phyloP scores from a whole-genome alignment of 2,888 invertebrate genomes.

The Sarcophaga subvicina region DNA sequence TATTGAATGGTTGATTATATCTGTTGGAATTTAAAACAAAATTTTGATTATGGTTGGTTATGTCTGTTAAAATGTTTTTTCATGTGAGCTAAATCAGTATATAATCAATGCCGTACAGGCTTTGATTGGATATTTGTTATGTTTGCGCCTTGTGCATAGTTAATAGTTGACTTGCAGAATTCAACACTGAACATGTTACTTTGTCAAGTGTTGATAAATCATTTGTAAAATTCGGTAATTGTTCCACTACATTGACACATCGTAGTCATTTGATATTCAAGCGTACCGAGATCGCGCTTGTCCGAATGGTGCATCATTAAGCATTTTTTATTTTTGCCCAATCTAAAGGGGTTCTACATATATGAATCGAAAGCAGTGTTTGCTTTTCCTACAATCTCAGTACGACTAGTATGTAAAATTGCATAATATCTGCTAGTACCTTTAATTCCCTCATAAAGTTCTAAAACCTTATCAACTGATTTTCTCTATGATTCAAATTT shows the following conservation, averaged over 20 bases:
- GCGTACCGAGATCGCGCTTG: constrained; percentile 17
- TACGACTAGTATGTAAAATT: constrained; percentile 5
- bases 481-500: constrained; percentile 35
- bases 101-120: constrained; percentile 16
- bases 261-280: constrained; percentile 35
- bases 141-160: constrained; percentile 18
- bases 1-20: background rate
- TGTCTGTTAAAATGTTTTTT: constrained; percentile 1
- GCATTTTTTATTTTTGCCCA: constrained; percentile 24
- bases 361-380: constrained; percentile 37
- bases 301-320: constrained; percentile 5
- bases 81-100: constrained; percentile 24
- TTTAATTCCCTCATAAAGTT: background rate
- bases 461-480: constrained; percentile 8
- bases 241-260: constrained; percentile 8
- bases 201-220: constrained; percentile 34
- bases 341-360: constrained; percentile 6
- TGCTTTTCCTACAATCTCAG: constrained; percentile 13
- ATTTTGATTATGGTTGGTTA: background rate
- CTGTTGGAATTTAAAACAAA: background rate
- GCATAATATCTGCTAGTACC: constrained; percentile 4
- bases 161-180: background rate
- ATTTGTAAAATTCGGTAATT: constrained; percentile 34
- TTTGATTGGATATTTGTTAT: background rate
- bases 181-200: constrained; percentile 1